Evolutionary conservation across 2,888 invertebrate species (phyloP), one percentile per base, ranked within the genome.

Genomic region (Sthenelais limicola): DNA sequence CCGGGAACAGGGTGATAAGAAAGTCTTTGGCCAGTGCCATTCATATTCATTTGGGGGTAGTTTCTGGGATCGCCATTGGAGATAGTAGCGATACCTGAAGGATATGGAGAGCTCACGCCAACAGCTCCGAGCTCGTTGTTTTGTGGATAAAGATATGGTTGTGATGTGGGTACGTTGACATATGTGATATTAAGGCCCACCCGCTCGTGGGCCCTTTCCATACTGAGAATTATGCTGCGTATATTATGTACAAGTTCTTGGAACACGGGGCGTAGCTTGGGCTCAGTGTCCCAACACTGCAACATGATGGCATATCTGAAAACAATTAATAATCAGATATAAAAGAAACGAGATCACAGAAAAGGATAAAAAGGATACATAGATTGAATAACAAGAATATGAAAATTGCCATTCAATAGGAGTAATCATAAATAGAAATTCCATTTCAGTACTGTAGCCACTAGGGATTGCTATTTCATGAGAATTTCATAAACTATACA

Each of bases 231-330:
- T 35, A 78, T 74, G n/a, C 49, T 67, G 26, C 66, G 58, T 18
- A 78, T 71, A 24, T 48, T 51, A 32, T 56, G 51, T 30, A 75
- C 71, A 51, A 78, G 62, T 28, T 78, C 75, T 15, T 54, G 71
- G 48, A 78, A 78, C 9, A 76, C 51, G 1, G 77, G 77, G 21
- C 78, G 69, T 26, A 38, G 35, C 18, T 52, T 48, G 47, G 77
- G 58, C 21, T 78, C 75, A 9, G 43, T 43, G 38, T 76, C 56
- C 78, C 78, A 78, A 48, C 78, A 76, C 66, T 72, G 51, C 52
- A 74, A 66, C 76, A 78, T 76, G 26, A 78, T 47, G 30, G 35
- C 43, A 62, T 76, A 78, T 52, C 78, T 78, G 72, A 24, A 33
- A 56, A 30, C 47, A 24, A 70, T 24, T 4, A 18, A 33, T 24